Base-by-base conservation (phyloP, 2,797 vertebrate genomes). In the Alauda arvensis region DNA sequence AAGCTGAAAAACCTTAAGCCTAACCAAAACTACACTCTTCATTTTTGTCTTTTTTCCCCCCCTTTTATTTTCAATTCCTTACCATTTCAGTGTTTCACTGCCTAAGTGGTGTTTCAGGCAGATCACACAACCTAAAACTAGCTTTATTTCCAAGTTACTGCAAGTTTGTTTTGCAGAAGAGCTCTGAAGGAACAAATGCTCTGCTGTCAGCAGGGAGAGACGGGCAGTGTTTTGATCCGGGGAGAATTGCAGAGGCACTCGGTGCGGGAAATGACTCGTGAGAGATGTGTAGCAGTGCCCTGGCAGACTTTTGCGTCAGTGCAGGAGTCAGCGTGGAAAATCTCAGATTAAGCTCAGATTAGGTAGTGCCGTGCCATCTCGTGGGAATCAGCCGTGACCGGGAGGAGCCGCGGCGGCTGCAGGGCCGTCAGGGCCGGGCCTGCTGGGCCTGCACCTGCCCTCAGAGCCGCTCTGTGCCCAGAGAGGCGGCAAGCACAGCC, bases 291-390 rank as follows among this genome's bases (percentile, higher is more conserved):
- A 62, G 82, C 88, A 69, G 56, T 4, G 33, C 1, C 2, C 77
- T 24, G 83, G 67, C 88, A 89, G 84, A 46, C 88, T 77, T 85
- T 39, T 89, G 65, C 86, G 59, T 93, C 90, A 94, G 61, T 40
- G 12, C 43, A 37, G 57, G 83, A 94, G 77, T 83, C 75, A 91
- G 88, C 43, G 2, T 46, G 80, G 51, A 25, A 80, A 72, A 91
- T 87, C 92, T 85, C 59, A 93, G 92, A 91, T 93, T 85, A 85
- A 92, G 18, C 37, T 43, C 37, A 46, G 89, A 90, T 93, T 90
- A 92, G 87, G 33, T n/a, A 6, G 59, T 71, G 82, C 77, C 23
- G 0, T 75, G 79, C 40, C 77, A 66, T 85, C 31, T 75, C 34
- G 62, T 88, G 87, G 94, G 87, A 83, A 87, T 34, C 0, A 0